phyloP scores from a whole-genome alignment of 2,888 invertebrate genomes.

The Tinea trinotella region DNA sequence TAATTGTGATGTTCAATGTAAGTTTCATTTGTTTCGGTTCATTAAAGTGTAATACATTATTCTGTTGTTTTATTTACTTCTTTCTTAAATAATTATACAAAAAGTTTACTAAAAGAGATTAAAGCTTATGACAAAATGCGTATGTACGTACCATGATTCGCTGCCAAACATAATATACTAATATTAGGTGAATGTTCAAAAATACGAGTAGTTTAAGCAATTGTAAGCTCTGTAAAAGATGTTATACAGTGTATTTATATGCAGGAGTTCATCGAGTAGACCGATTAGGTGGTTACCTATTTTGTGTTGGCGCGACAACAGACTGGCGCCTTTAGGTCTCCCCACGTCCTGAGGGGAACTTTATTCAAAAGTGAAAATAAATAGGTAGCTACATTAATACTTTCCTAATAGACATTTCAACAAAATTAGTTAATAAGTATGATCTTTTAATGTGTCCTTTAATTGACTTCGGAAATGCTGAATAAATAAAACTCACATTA shows the following conservation, averaged over 20 bases:
- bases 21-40: conserved; percentile 64
- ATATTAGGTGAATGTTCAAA: neutral
- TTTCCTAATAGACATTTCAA: too few species aligned
- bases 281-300: neutral
- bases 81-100: too few species aligned
- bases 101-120: too few species aligned
- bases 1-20: conserved; percentile 72
- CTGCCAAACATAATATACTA: neutral
- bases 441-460: too few species aligned
- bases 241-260: neutral
- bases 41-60: conserved; percentile 53
- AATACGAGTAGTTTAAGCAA: neutral
- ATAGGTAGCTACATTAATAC: neutral
- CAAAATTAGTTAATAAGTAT: too few species aligned
- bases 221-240: neutral
- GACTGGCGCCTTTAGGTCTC: conserved; percentile 13
- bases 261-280: neutral
- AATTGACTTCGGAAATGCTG: too few species aligned
- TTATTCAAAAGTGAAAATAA: neutral
- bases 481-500: too few species aligned
- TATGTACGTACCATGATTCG: neutral
- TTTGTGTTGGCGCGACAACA: conserved; percentile 6
- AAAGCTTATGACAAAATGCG: neutral
- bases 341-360: conserved; percentile 9
- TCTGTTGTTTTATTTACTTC: too few species aligned